Conservation (phyloP, 2,113 vertebrate genomes). For the Mystacornis crossleyi region DNA sequence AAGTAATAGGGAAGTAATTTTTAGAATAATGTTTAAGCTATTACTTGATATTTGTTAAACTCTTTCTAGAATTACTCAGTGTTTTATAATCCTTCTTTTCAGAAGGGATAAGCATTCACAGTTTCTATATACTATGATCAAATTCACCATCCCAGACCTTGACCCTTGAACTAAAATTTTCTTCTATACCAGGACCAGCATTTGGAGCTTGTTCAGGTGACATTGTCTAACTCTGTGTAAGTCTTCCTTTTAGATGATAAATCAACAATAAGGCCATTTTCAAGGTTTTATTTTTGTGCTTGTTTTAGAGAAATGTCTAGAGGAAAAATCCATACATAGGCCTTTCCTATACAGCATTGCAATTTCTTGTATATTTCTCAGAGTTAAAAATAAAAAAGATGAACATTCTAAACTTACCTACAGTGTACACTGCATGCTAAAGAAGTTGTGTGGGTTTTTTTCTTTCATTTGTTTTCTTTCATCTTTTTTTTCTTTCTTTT, state of each 20-base stretch:
- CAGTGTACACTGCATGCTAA: not conserved
- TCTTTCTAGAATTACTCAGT: not conserved
- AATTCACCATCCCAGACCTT: not conserved
- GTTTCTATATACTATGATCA: not conserved
- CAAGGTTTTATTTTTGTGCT: not conserved
- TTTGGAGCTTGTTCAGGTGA: not conserved
- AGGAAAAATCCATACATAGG: not conserved
- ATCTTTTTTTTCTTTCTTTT: too few relatives aligned
- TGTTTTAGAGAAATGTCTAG: not conserved
- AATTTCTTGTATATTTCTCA: not conserved
- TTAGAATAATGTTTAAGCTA: not conserved
- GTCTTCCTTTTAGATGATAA: not conserved
- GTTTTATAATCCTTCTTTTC: not conserved
- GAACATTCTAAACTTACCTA: not conserved
- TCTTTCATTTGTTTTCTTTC: too few relatives aligned
- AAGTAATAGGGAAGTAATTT: not conserved
- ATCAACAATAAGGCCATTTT: not conserved
- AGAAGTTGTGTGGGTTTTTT: not conserved
- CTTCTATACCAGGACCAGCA: not conserved
- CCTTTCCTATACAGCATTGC: not conserved
- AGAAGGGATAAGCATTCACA: not conserved
- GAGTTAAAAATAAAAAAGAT: not conserved
- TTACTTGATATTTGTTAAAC: not conserved
- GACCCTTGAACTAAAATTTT: not conserved
- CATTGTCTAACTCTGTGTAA: not conserved